Evolutionary conservation across 2,797 vertebrate genomes (phyloP).

Genomic region (Karalla daura): DNA sequence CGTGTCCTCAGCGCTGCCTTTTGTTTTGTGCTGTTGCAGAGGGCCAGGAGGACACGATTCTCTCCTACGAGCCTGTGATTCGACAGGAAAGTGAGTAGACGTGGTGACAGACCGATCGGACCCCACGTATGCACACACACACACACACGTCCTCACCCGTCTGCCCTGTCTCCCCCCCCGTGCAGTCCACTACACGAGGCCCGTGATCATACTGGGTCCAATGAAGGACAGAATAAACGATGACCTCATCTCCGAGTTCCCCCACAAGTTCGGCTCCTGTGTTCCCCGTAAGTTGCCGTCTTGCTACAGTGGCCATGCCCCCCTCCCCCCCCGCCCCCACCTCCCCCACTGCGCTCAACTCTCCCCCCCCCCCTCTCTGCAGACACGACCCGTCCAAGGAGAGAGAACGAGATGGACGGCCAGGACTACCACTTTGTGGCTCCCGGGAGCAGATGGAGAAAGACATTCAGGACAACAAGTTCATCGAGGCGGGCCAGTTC

Average conservation of each 20-base stretch:
- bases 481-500: constrained; percentile 98
- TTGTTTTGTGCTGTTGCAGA: constrained; percentile 83
- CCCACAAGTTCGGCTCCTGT: constrained; percentile 99
- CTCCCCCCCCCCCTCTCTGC: constrained; percentile 48
- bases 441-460: constrained; percentile 99
- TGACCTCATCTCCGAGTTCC: constrained; percentile 98
- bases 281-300: constrained; percentile 98
- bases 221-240: constrained; percentile 98
- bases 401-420: constrained; percentile 95
- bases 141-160: not conserved
- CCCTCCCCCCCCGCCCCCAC: too few relatives aligned
- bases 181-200: constrained; percentile 96
- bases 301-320: too few relatives aligned
- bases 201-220: constrained; percentile 97
- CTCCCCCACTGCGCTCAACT: too few relatives aligned
- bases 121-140: too few relatives aligned
- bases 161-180: not conserved
- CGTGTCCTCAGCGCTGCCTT: too few relatives aligned
- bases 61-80: constrained; percentile 98
- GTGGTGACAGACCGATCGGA: too few relatives aligned
- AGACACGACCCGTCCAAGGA: constrained; percentile 96
- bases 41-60: constrained; percentile 97
- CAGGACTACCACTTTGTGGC: constrained; percentile 97
- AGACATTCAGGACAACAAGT: constrained; percentile 99
- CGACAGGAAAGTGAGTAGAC: constrained; percentile 98